Percentiles rank a stretch among this genome's conserved stretches.
Evolutionary conservation across 2,888 invertebrate genomes (phyloP).

Genomic region (Dryadula phaetusa): DNA sequence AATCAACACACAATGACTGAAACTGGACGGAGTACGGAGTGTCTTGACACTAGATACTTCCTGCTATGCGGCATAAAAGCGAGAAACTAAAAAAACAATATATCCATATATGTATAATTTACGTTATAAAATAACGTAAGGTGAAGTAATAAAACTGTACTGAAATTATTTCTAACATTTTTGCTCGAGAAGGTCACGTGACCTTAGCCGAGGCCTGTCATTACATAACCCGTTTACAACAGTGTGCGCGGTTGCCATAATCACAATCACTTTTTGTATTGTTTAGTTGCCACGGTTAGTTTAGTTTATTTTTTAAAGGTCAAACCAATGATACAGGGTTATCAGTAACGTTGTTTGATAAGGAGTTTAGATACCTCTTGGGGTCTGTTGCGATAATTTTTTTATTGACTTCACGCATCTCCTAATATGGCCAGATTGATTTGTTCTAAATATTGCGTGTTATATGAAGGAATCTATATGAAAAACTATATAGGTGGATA

Average conservation of each 20-base stretch:
- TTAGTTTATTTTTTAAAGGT: constrained; percentile 15
- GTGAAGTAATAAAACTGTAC: not conserved
- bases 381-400: too few species aligned
- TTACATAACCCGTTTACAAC: constrained; percentile 35
- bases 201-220: constrained; percentile 19
- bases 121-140: not conserved
- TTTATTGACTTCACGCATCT: too few species aligned
- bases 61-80: too few species aligned
- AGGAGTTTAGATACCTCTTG: not conserved
- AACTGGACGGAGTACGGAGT: too few species aligned
- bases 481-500: too few species aligned
- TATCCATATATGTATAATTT: too few species aligned
- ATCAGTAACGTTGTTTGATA: not conserved
- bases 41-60: too few species aligned
- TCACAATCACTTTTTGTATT: constrained; percentile 34
- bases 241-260: constrained; percentile 16
- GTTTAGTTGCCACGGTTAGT: constrained; percentile 35
- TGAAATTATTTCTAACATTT: constrained; percentile 19
- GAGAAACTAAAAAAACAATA: too few species aligned
- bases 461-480: too few species aligned
- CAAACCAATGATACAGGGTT: constrained; percentile 13
- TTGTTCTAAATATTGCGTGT: too few species aligned
- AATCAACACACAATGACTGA: too few species aligned
- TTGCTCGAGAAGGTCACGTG: constrained; percentile 13
- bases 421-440: too few species aligned